Evolutionary conservation across 2,888 invertebrate genomes (phyloP), one percentile per base, ranked within the genome.

Genomic region (Drosophila crucigera): DNA sequence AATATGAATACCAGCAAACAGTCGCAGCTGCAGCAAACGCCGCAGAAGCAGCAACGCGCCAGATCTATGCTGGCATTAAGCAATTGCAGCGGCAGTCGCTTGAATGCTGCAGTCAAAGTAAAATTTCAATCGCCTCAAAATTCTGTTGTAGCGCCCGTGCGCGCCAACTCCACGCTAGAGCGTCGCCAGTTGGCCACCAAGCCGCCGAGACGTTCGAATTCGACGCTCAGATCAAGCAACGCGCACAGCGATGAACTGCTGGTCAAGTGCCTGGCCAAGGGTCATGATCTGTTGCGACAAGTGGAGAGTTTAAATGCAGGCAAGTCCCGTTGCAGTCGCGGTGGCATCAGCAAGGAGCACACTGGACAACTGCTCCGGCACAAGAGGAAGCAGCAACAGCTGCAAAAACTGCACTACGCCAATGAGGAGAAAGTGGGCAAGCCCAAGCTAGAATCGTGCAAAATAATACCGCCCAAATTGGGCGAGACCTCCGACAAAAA

Each of bases 191-290:
- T 79, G 25, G 33, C 41, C 19, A n/a, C 61, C 6, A 68, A 58
- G 19, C 63, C 82, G 49, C 66, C 89, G 7, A 68, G 76, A 49
- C 73, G 85, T 6, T 76, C 87, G 39, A 74, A 72, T 37, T 80
- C 85, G 19, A 78, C 75, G 16, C 53, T 84, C 16, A 69, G 65
- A 50, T 69, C 76, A 3, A n/a, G 66, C 19, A 69, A 83, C 60
- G 83, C 84, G 37, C 84, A 80, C 60, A 91, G 91, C 76, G 93
- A 93, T 78, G 88, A 92, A 43, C 73, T 93, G 30, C 78, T 93
- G 41, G 92, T 93, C 60, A 93, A 93, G 79, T 93, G 93, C 56
- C 77, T 93, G 41, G 93, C 93, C 73, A 93, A 93, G 68, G 93
- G 93, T 31, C 93, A 93, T 28, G 91, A 92, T 41, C 91, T 93